A percentile compares a stretch with the other conserved stretches of the same genome.
Conservation (phyloP, 2,888 invertebrate genomes). For the Nemapogon koenigi region DNA sequence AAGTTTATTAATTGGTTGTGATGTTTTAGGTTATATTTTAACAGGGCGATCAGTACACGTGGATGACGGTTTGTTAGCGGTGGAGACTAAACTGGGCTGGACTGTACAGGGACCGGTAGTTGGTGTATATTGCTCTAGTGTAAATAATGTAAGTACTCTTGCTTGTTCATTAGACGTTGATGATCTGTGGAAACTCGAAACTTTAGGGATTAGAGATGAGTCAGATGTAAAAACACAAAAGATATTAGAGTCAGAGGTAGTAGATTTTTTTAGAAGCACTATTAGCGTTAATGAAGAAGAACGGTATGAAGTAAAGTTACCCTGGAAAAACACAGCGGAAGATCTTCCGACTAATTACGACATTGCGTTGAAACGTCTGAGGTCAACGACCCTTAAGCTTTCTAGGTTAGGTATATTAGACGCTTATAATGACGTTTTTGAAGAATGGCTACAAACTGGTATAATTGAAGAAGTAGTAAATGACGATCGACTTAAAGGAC, state of each 20-base stretch:
- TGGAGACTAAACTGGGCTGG: constrained; percentile 4
- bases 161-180: neutral
- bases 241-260: neutral
- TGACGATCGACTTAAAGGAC: too few relatives aligned
- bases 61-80: neutral
- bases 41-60: neutral
- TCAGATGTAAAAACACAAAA: neutral
- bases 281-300: constrained; percentile 1
- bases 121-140: neutral
- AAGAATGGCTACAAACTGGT: neutral
- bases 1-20: constrained; percentile 3
- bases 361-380: neutral
- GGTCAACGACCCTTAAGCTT: neutral
- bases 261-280: neutral
- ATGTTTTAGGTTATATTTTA: neutral
- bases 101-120: neutral
- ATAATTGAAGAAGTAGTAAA: too few relatives aligned
- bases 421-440: constrained; percentile 2
- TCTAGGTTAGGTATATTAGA: neutral
- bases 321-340: neutral
- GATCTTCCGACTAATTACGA: neutral
- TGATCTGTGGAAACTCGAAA: constrained; percentile 1
- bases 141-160: constrained; percentile 1
- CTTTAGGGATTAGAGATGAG: constrained; percentile 1
- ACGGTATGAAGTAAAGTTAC: constrained; percentile 1